Evolutionary conservation across 37 sponge, comb jelly and placozoan species (phyloP).

Genomic region (Agelas oroides): DNA sequence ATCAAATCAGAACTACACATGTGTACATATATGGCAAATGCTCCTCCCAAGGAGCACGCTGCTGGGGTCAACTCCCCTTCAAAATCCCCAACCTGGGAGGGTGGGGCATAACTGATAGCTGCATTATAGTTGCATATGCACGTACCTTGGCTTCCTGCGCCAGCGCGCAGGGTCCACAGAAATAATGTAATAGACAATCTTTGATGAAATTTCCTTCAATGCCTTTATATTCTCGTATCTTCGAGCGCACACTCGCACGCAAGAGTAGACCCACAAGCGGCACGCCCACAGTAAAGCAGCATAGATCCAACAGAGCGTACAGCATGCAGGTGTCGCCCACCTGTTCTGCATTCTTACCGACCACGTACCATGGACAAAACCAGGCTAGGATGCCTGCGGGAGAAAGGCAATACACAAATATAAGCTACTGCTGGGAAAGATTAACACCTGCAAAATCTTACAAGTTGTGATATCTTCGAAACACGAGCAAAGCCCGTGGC

Average conservation of each 20-base stretch:
- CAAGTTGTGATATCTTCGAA: slow-evolving; percentile 72
- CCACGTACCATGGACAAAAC: slow-evolving; percentile 73
- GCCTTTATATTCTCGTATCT: slow-evolving; percentile 82
- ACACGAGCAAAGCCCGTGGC: slow-evolving; percentile 66
- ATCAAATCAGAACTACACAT: too few relatives aligned
- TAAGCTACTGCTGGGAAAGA: not conserved
- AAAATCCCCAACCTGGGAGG: too few relatives aligned
- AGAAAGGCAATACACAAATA: not conserved
- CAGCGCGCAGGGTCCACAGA: too few relatives aligned
- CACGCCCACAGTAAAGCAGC: slow-evolving; percentile 57
- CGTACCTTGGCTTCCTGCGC: too few relatives aligned
- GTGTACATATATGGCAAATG: too few relatives aligned
- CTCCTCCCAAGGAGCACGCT: too few relatives aligned
- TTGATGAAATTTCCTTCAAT: slow-evolving; percentile 73
- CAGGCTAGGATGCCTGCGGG: slow-evolving; percentile 67
- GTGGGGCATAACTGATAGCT: too few relatives aligned
- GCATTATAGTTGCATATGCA: too few relatives aligned
- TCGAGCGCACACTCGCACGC: slow-evolving; percentile 44
- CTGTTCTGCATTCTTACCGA: slow-evolving; percentile 74
- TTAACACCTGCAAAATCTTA: slow-evolving; percentile 9
- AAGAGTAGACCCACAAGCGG: slow-evolving; percentile 66
- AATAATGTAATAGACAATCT: too few relatives aligned
- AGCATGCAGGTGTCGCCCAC: slow-evolving; percentile 73
- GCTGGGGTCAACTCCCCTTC: too few relatives aligned
- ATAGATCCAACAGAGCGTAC: slow-evolving; percentile 74